Base-by-base conservation (phyloP, 2,113 vertebrate genomes). In the Tetraodon nigroviridis region DNA sequence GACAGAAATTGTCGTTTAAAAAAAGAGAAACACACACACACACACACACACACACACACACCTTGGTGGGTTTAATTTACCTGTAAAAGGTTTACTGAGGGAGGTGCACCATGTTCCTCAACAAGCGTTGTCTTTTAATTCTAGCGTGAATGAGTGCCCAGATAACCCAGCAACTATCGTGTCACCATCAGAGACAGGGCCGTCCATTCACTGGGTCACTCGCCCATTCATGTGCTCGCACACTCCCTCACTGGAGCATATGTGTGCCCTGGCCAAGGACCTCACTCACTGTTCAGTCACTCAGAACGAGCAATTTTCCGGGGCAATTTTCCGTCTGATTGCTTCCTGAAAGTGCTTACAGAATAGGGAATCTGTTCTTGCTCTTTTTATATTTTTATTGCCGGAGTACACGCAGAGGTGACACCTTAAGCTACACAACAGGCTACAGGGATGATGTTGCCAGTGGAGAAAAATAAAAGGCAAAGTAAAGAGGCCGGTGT, bases 271-370 rank as follows among this genome's bases (percentile, higher is more conserved):
- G 63, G 57, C 64, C 19, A 3, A 45, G 52, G 68, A 71, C 77
- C 61, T 54, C 16, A 49, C 71, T 75, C 49, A 46, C 79, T 67
- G 79, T 79, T 84, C 78, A 69, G 67, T 79, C 84, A 72, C 76
- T 84, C 78, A 76, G 79, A 81, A 80, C 66, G 20, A 73, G 69
- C 79, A 81, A 80, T 86, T 82, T 86, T 81, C 81, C 82, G 50
- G 73, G 65, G 79, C 76, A 86, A 88, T 89, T 86, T 88, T 86
- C 83, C 81, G 73, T 83, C 65, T 84, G 86, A 88, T 88, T 88
- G 80, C 86, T 84, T 88, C 86, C 85, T 87, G 84, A 37, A 7
- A 80, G 63, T 48, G 56, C 65, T 83, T 70, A 76, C 73, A 75
- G 75, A 81, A 84, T 86, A 79, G 83, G 72, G 81, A 82, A 87